These are phyloP conservation scores for Sebastes itinus DNA, from an alignment of 2,797 vertebrate genomes.

Conservation along the genomic window DNA sequence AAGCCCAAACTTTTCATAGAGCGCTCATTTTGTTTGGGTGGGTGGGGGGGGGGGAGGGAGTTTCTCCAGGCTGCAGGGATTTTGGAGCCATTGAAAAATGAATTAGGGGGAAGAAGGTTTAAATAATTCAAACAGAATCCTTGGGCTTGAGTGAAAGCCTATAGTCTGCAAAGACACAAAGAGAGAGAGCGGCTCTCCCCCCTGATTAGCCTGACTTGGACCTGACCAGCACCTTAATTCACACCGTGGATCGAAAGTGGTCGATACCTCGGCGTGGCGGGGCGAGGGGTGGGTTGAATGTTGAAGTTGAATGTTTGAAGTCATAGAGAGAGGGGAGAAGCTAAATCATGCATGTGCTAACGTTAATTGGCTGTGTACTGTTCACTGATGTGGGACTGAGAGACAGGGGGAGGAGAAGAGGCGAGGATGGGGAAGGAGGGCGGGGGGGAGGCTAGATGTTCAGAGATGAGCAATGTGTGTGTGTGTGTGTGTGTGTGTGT, in stretches of 20 bases:
- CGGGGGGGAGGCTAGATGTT: constrained; percentile 1
- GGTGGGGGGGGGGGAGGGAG: not conserved
- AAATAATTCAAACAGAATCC: constrained; percentile 80
- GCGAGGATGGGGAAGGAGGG: constrained; percentile 14
- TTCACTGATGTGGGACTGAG: constrained; percentile 75
- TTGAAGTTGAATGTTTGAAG: constrained; percentile 69
- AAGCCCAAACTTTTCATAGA: constrained; percentile 61
- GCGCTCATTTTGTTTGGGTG: constrained; percentile 28
- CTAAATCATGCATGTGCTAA: constrained; percentile 83
- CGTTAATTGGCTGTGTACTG: constrained; percentile 80
- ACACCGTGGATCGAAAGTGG: constrained; percentile 69
- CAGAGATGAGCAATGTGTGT: not conserved
- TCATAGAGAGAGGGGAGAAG: constrained; percentile 66
- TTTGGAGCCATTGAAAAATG: constrained; percentile 80
- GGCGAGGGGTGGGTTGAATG: constrained; percentile 34
- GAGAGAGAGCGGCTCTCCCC: constrained; percentile 53
- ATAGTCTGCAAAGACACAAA: constrained; percentile 70
- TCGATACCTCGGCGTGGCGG: constrained; percentile 62
- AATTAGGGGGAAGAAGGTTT: constrained; percentile 77
- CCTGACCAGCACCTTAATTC: constrained; percentile 82
- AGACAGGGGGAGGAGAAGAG: constrained; percentile 68
- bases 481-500: not conserved
- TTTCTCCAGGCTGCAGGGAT: constrained; percentile 56
- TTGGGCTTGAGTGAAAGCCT: constrained; percentile 67
- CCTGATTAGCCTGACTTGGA: constrained; percentile 75